Conservation (phyloP, 2,888 invertebrate genomes). For the Tuberolachnus salignus region DNA sequence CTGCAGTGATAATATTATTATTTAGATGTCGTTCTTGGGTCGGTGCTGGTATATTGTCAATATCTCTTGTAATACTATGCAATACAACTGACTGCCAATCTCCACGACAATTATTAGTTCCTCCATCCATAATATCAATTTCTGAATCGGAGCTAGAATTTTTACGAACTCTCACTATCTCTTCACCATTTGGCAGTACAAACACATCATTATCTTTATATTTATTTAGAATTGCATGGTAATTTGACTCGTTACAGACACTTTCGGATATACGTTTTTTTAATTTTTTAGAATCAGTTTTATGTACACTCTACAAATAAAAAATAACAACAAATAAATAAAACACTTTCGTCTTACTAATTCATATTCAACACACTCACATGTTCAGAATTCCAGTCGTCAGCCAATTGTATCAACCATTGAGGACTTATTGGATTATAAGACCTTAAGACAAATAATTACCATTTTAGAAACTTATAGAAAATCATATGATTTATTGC, state of each 20-base stretch:
- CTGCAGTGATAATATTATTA: conserved; percentile 63
- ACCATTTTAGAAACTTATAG: background rate
- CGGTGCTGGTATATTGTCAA: conserved; percentile 64
- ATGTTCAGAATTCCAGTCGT: conserved; percentile 53
- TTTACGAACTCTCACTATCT: conserved; percentile 47
- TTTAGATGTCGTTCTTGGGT: conserved; percentile 63
- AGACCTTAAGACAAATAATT: conserved; percentile 18
- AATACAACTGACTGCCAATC: conserved; percentile 32
- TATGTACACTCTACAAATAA: conserved; percentile 10
- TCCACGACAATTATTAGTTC: background rate
- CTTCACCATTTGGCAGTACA: conserved; percentile 45
- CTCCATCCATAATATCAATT: conserved; percentile 50
- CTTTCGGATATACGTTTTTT: conserved; percentile 46
- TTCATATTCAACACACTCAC: conserved; percentile 13
- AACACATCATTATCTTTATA: conserved; percentile 51
- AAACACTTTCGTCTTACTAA: background rate
- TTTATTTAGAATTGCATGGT: conserved; percentile 43
- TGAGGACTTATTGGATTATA: conserved; percentile 51
- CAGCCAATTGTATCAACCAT: conserved; percentile 48
- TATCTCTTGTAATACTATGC: conserved; percentile 19
- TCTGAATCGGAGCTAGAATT: conserved; percentile 47
- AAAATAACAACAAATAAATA: background rate
- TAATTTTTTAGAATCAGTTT: conserved; percentile 19
- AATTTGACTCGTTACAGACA: conserved; percentile 39
- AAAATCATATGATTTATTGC: conserved; percentile 1